phyloP scores from a whole-genome alignment of 2,113 vertebrate genomes.

The Peucedramus taeniatus region DNA sequence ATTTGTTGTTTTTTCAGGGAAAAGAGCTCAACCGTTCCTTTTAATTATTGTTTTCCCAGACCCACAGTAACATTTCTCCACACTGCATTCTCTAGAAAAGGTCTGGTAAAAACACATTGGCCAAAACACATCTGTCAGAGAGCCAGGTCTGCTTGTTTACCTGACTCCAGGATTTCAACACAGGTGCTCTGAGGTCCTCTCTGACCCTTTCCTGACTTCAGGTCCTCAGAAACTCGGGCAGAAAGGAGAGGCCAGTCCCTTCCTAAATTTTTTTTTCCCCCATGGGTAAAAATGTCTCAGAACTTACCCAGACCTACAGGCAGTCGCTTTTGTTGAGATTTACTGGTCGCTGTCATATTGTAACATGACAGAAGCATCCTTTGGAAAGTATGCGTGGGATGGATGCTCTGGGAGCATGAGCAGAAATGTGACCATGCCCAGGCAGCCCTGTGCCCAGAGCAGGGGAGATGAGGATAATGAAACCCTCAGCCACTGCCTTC shows the following conservation, averaged over 20 bases:
- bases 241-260: background rate
- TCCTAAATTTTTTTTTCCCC: accelerated
- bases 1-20: slow-evolving; percentile 20
- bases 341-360: background rate
- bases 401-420: background rate
- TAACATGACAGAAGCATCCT: background rate
- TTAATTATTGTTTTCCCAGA: slow-evolving; percentile 27
- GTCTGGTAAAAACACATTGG: background rate
- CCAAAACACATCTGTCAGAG: background rate
- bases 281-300: background rate
- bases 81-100: background rate
- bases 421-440: background rate
- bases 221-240: background rate
- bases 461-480: background rate
- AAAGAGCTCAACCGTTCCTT: background rate
- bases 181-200: background rate
- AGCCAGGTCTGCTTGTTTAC: background rate
- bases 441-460: background rate
- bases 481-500: background rate
- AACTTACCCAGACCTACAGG: background rate
- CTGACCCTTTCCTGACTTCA: background rate
- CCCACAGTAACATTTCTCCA: background rate
- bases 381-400: background rate
- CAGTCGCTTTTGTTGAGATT: background rate
- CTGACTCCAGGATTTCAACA: background rate